Conservation (phyloP, 2,888 invertebrate species). For the Plebejus melissa region DNA sequence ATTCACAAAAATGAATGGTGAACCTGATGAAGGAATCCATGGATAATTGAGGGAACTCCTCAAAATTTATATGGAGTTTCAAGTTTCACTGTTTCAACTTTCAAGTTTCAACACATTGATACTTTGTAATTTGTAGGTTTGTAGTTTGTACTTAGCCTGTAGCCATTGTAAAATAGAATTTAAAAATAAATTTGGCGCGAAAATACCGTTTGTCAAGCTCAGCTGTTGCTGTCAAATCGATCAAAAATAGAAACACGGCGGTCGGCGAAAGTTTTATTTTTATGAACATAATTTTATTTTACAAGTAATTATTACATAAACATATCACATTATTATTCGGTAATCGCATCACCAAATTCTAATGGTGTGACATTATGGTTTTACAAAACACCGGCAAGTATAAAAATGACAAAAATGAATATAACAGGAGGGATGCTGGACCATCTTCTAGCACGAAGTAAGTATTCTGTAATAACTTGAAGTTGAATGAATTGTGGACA, state of each 20-base stretch:
- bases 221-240: constrained; percentile 13
- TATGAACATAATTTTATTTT: not conserved
- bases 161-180: not conserved
- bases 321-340: not conserved
- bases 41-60: too few relatives aligned
- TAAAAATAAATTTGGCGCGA: constrained; percentile 39
- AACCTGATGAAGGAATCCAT: too few relatives aligned
- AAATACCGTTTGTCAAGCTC: constrained; percentile 35
- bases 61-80: too few relatives aligned
- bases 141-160: not conserved
- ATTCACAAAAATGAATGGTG: too few relatives aligned
- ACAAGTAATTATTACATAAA: not conserved
- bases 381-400: constrained; percentile 78
- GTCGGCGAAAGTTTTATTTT: not conserved
- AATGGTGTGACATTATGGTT: constrained; percentile 58
- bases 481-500: not conserved
- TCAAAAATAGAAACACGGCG: not conserved
- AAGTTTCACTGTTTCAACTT: too few relatives aligned
- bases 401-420: constrained; percentile 62
- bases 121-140: not conserved
- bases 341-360: not conserved
- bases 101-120: too few relatives aligned
- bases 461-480: constrained; percentile 26
- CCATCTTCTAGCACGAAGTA: constrained; percentile 57
- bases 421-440: constrained; percentile 54